phyloP scores from a whole-genome alignment of 1,140 invertebrate species.

The Drosophila arawakana region DNA sequence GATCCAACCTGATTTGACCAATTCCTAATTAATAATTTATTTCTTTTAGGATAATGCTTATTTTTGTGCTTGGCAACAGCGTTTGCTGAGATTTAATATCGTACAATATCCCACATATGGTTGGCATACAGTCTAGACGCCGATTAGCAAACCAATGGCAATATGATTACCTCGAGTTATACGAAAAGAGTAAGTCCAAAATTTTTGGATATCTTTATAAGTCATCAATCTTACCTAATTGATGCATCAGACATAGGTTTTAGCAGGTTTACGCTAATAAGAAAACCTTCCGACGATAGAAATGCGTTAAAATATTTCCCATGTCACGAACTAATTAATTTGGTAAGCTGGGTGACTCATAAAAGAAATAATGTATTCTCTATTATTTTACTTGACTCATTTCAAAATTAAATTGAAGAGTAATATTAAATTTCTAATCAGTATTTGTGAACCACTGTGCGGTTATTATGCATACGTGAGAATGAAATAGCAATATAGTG shows the following conservation, averaged over 20 bases:
- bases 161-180: slow-evolving; percentile 38
- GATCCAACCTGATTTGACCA: slow-evolving; percentile 8
- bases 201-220: slow-evolving; percentile 39
- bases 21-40: background rate
- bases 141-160: slow-evolving; percentile 59
- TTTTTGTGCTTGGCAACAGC: background rate
- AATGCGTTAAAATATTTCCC: slow-evolving; percentile 48
- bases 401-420: background rate
- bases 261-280: slow-evolving; percentile 69
- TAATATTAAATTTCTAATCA: background rate
- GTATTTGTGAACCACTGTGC: slow-evolving; percentile 47
- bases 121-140: slow-evolving; percentile 63
- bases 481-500: slow-evolving; percentile 31
- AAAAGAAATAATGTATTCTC: slow-evolving; percentile 35
- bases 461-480: slow-evolving; percentile 11
- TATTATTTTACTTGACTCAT: slow-evolving; percentile 6
- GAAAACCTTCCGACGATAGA: slow-evolving; percentile 64
- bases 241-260: slow-evolving; percentile 44
- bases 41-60: background rate
- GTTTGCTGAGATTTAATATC: slow-evolving; percentile 10
- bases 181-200: slow-evolving; percentile 25
- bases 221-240: slow-evolving; percentile 23
- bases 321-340: slow-evolving; percentile 61
- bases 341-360: slow-evolving; percentile 48
- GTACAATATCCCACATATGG: slow-evolving; percentile 19